Conservation (phyloP, 2,113 vertebrate genomes). For the Sylvietta virens region DNA sequence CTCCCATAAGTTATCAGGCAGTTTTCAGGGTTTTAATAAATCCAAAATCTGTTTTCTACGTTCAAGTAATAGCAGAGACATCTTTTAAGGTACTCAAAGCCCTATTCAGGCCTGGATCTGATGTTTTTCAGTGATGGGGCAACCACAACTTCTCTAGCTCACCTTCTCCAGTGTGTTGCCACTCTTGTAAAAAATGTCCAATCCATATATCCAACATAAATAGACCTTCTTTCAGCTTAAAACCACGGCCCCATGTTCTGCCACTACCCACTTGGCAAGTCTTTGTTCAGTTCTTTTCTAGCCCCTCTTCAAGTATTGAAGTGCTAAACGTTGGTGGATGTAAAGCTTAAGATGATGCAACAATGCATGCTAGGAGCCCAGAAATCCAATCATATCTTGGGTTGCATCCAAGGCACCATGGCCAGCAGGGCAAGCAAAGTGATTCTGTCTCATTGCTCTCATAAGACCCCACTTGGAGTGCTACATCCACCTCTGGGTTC, state of each 20-base stretch:
- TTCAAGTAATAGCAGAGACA: background rate
- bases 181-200: background rate
- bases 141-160: background rate
- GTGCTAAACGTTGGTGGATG: background rate
- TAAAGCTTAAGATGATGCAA: background rate
- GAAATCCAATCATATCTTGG: background rate
- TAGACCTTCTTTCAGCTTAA: background rate
- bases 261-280: background rate
- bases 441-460: background rate
- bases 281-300: background rate
- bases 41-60: background rate
- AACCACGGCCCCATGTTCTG: accelerated
- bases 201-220: background rate
- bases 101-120: background rate
- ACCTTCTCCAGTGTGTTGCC: background rate
- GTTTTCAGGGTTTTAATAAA: background rate
- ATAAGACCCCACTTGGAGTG: background rate
- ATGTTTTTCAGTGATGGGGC: accelerated
- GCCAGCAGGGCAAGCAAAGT: background rate
- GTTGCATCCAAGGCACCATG: background rate
- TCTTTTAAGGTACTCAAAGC: background rate
- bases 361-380: background rate
- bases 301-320: background rate
- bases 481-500: background rate
- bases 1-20: background rate